phyloP scores from a whole-genome alignment of 2,113 vertebrate genomes.

The Garra rufa region DNA sequence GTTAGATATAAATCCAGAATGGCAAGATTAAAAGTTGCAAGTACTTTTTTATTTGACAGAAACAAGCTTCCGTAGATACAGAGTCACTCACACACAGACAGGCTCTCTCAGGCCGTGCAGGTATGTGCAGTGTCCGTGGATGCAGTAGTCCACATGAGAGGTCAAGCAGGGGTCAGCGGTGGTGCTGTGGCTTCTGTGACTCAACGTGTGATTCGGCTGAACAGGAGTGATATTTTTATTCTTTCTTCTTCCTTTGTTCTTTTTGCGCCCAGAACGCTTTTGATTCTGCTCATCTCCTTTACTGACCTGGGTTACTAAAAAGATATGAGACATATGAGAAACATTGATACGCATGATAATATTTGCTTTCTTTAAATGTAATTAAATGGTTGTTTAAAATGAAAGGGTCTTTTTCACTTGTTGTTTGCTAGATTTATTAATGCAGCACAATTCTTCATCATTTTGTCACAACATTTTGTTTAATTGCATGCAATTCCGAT shows the following conservation, averaged over 20 bases:
- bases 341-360: background rate
- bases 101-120: constrained; percentile 74
- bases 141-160: constrained; percentile 75
- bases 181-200: constrained; percentile 50
- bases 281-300: constrained; percentile 63
- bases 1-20: too few species aligned
- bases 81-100: constrained; percentile 76
- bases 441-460: too few species aligned
- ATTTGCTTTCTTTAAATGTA: background rate
- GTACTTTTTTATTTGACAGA: background rate
- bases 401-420: too few species aligned
- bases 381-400: too few species aligned
- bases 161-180: constrained; percentile 73
- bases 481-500: too few species aligned
- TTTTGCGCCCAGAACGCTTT: constrained; percentile 63
- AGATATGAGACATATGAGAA: background rate
- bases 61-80: background rate
- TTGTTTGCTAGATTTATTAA: too few species aligned
- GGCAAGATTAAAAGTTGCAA: too few species aligned
- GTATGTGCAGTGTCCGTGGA: constrained; percentile 77
- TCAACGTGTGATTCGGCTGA: constrained; percentile 48
- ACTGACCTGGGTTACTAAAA: background rate
- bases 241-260: constrained; percentile 35
- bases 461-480: too few species aligned
- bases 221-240: constrained; percentile 54